Conservation (phyloP, 2,113 vertebrate species). For the Tetrax tetrax region DNA sequence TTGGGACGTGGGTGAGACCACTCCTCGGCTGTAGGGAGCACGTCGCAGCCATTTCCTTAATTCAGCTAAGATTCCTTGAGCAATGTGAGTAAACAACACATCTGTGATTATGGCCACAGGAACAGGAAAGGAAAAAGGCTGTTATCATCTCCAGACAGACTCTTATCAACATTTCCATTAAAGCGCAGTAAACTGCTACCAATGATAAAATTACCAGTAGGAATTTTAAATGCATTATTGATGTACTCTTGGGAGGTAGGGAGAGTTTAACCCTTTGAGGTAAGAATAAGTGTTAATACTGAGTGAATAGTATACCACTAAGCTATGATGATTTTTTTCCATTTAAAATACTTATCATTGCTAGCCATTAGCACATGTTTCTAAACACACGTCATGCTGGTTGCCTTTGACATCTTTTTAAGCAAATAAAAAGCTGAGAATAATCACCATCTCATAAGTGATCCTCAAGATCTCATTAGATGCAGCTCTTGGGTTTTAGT, state of each 20-base stretch:
- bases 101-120: background rate
- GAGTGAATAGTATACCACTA: background rate
- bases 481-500: background rate
- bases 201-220: constrained; percentile 35
- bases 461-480: background rate
- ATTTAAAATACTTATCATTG: background rate
- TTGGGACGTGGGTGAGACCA: background rate
- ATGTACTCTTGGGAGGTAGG: background rate
- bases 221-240: constrained; percentile 32
- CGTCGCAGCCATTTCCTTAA: background rate
- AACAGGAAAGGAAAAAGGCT: background rate
- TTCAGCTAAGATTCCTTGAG: background rate
- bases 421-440: background rate
- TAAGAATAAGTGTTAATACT: background rate
- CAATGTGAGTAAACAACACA: background rate
- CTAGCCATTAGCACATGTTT: background rate
- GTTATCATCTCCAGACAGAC: constrained; percentile 48
- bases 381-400: background rate
- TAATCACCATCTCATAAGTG: background rate
- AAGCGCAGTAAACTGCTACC: constrained; percentile 24
- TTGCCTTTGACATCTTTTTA: background rate
- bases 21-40: background rate
- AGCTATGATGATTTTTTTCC: background rate
- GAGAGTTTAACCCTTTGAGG: constrained; percentile 17
- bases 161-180: constrained; percentile 58